Evolutionary conservation across 2,888 invertebrate species (phyloP), one percentile per base, ranked within the genome.

Genomic region (Trichogramma dendrolimi): DNA sequence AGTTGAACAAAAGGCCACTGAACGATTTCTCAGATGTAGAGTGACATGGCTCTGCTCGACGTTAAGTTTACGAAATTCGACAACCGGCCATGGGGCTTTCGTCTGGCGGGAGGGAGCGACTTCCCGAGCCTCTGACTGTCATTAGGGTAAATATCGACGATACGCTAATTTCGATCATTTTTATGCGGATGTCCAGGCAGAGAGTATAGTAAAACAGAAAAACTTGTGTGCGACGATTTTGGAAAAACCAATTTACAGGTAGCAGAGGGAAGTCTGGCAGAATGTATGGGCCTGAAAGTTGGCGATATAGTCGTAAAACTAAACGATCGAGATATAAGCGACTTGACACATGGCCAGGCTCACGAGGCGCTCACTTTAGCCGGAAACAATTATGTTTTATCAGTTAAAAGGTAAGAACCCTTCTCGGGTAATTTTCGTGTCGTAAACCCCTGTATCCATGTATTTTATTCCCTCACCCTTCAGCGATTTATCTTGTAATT

Each of bases 241-340:
- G 27, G 49, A 64, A 61, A 64, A 3, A 44, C 53, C 11, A 60
- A 60, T 55, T 66, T 67, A 71, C 74, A 95, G 96, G 91, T 96
- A 14, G 81, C 86, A 44, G 89, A 90, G 62, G 87, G 87, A 59
- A 89, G 94, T 68, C 83, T 94, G 47, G 94, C 96, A 0, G 91
- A 93, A 74, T 81, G 85, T 68, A 88, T 88, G 63, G 96, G 95
- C 0, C 80, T 97, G 39, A 84, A 85, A 73, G 86, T 89, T 10
- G 94, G 94, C n/a, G 96, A 97, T 81, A 83, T 89, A 46, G 84
- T 97, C 67, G 83, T 91, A 46, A 84, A 86, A 67, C 87, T 96
- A 68, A 90, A 91, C 75, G 88, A 88, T 63, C 81, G 82, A 46
- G 82, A 86, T 53, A 85, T 91, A 6, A 83, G 84, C 57, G 82